These are phyloP conservation scores for Lycia hirtaria DNA, from an alignment of 2,888 invertebrate species.

Conservation along the genomic window DNA sequence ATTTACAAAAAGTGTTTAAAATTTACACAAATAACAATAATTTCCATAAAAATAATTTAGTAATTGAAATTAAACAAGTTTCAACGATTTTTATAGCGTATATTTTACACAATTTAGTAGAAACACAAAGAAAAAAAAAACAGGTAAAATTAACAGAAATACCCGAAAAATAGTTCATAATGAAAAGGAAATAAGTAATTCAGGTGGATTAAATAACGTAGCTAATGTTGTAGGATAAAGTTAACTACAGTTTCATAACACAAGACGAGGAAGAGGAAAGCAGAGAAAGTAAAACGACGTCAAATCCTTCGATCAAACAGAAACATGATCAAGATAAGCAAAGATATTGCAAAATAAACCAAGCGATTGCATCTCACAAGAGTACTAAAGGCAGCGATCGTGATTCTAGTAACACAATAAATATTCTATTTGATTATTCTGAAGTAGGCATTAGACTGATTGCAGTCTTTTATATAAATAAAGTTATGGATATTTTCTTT, in stretches of 20 bases:
- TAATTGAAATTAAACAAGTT: no score
- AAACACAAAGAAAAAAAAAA: background rate
- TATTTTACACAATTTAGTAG: no score
- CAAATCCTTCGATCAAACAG: constrained; percentile 25
- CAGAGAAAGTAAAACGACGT: constrained; percentile 23
- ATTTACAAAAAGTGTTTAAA: no score
- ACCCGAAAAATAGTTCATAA: background rate
- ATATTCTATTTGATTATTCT: constrained; percentile 21
- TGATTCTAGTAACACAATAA: constrained; percentile 23
- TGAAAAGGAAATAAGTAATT: background rate
- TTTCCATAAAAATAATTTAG: no score
- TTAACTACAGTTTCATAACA: constrained; percentile 17
- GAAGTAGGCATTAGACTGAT: background rate
- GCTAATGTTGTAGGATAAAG: background rate
- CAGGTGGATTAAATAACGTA: background rate
- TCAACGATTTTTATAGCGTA: no score
- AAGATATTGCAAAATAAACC: constrained; percentile 21
- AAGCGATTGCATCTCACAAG: constrained; percentile 23
- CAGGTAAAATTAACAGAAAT: background rate
- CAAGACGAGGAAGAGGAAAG: constrained; percentile 16
- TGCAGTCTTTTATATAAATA: background rate
- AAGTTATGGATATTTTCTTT: no score
- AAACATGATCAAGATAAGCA: constrained; percentile 22
- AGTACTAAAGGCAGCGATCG: constrained; percentile 16
- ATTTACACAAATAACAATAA: no score